Percentiles rank a stretch among this genome's conserved stretches.
These are phyloP conservation scores for Hiodon alosoides DNA, from an alignment of 2,113 vertebrate species.

Conservation along the genomic window DNA sequence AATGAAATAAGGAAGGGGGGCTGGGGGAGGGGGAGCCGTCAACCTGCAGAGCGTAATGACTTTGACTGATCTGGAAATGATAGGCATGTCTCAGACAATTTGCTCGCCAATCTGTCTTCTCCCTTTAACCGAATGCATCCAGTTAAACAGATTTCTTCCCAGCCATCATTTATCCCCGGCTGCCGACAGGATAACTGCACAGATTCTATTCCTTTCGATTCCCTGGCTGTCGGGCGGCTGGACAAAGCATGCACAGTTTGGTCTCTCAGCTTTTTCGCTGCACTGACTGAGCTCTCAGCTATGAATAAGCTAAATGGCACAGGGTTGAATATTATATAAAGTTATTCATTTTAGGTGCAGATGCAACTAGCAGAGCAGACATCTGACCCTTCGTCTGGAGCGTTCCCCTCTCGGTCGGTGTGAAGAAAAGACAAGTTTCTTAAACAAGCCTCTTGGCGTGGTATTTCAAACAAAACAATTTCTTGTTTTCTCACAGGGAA, in stretches of 20 bases:
- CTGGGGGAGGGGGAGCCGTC: too few relatives aligned
- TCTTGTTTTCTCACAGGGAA: not conserved
- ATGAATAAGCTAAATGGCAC: not conserved
- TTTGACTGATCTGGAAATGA: not conserved
- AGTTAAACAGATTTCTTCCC: not conserved
- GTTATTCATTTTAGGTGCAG: too few relatives aligned
- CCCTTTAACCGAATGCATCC: not conserved
- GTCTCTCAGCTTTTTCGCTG: too few relatives aligned
- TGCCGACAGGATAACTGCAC: not conserved
- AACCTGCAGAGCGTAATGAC: not conserved
- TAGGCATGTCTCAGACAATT: not conserved
- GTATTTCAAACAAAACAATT: too few relatives aligned
- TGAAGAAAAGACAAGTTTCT: too few relatives aligned
- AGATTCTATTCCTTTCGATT: not conserved
- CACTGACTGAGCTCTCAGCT: not conserved
- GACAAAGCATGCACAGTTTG: too few relatives aligned
- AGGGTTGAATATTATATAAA: not conserved
- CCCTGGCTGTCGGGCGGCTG: too few relatives aligned
- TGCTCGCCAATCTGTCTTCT: not conserved
- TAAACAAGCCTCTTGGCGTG: too few relatives aligned
- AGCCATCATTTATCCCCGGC: not conserved
- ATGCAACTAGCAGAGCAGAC: too few relatives aligned
- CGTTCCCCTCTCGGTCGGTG: too few relatives aligned
- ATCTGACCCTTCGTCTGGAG: too few relatives aligned
- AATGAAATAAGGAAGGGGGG: too few relatives aligned